A percentile compares a stretch with the other conserved stretches of the same genome.
phyloP scores from a whole-genome alignment of 1,140 invertebrate genomes.

The Anoplolepis gracilipes region DNA sequence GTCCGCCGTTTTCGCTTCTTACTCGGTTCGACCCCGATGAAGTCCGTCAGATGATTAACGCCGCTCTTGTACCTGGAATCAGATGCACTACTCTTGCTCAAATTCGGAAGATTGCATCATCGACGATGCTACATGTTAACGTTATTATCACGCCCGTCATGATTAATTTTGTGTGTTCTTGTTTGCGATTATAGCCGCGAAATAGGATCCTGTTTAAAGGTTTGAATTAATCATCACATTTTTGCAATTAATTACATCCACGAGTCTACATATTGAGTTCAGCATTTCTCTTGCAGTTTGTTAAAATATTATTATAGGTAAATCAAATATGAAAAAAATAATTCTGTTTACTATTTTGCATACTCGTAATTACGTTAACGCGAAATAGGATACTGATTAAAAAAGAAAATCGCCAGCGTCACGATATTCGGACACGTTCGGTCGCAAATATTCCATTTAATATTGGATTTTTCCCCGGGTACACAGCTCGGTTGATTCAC shows the following conservation, averaged over 20 bases:
- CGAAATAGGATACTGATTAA: slow-evolving; percentile 56
- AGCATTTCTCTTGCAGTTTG: slow-evolving; percentile 39
- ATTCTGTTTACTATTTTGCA: slow-evolving; percentile 51
- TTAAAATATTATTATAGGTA: slow-evolving; percentile 29
- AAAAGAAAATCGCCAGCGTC: slow-evolving; percentile 52
- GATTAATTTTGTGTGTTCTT: background rate
- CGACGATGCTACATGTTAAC: slow-evolving; percentile 19
- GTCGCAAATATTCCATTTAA: slow-evolving; percentile 41
- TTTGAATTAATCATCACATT: slow-evolving; percentile 22
- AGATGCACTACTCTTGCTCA: slow-evolving; percentile 83
- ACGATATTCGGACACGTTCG: slow-evolving; percentile 51
- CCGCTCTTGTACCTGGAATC: slow-evolving; percentile 94
- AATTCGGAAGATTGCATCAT: slow-evolving; percentile 73
- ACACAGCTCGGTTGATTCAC: slow-evolving; percentile 53
- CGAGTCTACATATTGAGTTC: background rate
- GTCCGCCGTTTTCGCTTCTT: slow-evolving; percentile 98
- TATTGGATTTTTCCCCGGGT: slow-evolving; percentile 52
- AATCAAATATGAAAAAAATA: slow-evolving; percentile 47
- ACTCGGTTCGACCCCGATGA: slow-evolving; percentile 97
- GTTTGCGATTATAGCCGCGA: slow-evolving; percentile 17
- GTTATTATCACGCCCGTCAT: background rate
- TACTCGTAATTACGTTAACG: slow-evolving; percentile 55
- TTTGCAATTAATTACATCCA: slow-evolving; percentile 37
- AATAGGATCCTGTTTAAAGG: slow-evolving; percentile 35
- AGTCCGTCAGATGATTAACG: slow-evolving; percentile 96